These are phyloP conservation scores for Suricata suricatta DNA, from an alignment of 2,113 vertebrate species.

Conservation along the genomic window DNA sequence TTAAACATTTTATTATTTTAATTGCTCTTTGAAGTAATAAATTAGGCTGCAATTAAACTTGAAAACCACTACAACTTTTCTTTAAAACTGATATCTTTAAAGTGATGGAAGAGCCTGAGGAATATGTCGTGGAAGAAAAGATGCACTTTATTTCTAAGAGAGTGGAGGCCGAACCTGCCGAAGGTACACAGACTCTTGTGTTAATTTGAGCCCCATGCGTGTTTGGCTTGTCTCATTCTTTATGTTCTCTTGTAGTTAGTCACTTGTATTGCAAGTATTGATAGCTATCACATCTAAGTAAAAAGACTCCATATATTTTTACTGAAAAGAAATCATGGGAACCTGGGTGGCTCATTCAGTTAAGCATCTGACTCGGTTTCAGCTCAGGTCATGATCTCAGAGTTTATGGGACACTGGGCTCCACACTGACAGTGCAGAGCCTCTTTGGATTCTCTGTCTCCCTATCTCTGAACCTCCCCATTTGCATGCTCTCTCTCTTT, in stretches of 20 bases:
- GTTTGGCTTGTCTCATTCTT: background rate
- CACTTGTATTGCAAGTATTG: background rate
- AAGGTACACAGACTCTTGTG: slow-evolving; percentile 80
- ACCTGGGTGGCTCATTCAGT: too few species aligned
- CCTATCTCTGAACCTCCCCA: too few species aligned
- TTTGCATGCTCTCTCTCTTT: too few species aligned
- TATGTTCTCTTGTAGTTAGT: background rate
- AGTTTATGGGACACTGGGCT: too few species aligned
- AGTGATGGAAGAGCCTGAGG: slow-evolving; percentile 85
- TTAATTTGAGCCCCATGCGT: background rate
- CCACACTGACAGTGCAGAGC: too few species aligned
- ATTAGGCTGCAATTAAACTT: slow-evolving; percentile 24
- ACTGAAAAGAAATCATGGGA: slow-evolving; percentile 5
- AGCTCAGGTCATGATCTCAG: too few species aligned
- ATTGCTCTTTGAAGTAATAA: slow-evolving; percentile 37
- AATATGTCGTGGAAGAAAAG: slow-evolving; percentile 83
- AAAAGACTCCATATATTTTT: background rate
- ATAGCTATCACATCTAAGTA: background rate
- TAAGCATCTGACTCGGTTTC: too few species aligned
- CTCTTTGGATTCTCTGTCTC: too few species aligned
- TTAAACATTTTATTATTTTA: slow-evolving; percentile 35
- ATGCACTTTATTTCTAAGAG: slow-evolving; percentile 81
- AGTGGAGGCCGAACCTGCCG: slow-evolving; percentile 80
- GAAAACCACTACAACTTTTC: slow-evolving; percentile 55
- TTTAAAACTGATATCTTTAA: slow-evolving; percentile 82